phyloP scores from a whole-genome alignment of 2,797 vertebrate genomes.

The Halcyon chelicuti region DNA sequence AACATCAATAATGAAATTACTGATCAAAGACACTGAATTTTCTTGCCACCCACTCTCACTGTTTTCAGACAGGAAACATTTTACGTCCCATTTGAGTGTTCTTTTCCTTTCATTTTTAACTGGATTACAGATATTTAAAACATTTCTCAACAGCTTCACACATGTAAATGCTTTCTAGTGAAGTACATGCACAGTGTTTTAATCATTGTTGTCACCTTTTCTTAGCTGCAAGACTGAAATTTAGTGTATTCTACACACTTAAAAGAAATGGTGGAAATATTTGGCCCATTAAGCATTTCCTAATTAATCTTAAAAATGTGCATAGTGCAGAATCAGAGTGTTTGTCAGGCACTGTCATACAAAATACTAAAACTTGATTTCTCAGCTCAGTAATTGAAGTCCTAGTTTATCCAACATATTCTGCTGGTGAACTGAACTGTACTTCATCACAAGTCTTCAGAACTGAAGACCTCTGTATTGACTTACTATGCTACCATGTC shows the following conservation, averaged over 20 bases:
- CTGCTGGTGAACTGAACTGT: background rate
- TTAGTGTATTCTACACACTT: background rate
- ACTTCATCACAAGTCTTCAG: background rate
- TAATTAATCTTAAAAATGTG: background rate
- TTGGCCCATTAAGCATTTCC: background rate
- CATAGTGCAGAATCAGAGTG: background rate
- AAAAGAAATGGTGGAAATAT: background rate
- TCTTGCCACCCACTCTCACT: background rate
- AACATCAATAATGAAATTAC: background rate
- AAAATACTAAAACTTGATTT: background rate
- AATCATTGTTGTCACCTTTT: background rate
- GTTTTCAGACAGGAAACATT: background rate
- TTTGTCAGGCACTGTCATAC: background rate
- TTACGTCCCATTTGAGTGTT: background rate
- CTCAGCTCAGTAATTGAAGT: background rate
- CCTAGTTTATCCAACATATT: background rate
- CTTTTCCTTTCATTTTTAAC: background rate
- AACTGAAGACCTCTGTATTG: background rate
- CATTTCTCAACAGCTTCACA: background rate
- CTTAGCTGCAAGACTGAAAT: background rate
- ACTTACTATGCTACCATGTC: fast-evolving
- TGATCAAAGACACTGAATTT: background rate
- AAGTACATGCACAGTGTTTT: background rate
- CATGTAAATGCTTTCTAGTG: background rate
- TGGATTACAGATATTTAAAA: background rate